phyloP scores from a whole-genome alignment of 1,140 invertebrate genomes.

The Hycleus cichorii region DNA sequence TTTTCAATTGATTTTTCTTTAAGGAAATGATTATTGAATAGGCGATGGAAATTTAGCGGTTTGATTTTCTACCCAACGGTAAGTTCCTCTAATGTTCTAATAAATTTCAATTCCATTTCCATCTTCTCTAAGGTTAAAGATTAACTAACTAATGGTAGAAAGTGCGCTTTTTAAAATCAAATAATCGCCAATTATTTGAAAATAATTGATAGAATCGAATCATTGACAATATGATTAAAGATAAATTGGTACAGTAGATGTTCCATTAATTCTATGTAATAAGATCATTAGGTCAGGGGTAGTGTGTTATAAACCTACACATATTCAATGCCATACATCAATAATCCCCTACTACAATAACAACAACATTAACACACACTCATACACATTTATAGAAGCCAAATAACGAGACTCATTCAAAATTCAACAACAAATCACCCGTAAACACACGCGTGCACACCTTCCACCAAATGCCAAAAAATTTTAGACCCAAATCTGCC shows the following conservation, averaged over 20 bases:
- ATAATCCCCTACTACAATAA: background rate
- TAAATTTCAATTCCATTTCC: conserved; percentile 1
- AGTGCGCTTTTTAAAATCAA: background rate
- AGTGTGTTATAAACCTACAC: conserved; percentile 9
- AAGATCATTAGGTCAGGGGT: conserved; percentile 13
- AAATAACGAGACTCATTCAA: conserved; percentile 2
- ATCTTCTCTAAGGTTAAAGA: conserved; percentile 4
- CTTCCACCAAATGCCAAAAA: background rate
- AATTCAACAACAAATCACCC: background rate
- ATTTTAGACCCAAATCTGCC: conserved; percentile 2
- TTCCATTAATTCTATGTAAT: conserved; percentile 9
- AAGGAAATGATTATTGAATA: no score
- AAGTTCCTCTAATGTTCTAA: background rate
- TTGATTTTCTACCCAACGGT: no score
- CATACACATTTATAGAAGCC: background rate
- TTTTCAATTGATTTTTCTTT: no score
- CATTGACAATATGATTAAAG: background rate
- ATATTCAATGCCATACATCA: conserved; percentile 1
- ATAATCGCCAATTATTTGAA: background rate
- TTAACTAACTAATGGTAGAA: background rate
- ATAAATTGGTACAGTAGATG: conserved; percentile 1
- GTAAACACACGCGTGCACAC: no score
- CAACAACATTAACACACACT: background rate
- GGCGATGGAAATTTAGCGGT: no score
- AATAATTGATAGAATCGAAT: background rate